These are phyloP conservation scores for Esperia sulphurella DNA, from an alignment of 2,888 invertebrate species.

Conservation along the genomic window DNA sequence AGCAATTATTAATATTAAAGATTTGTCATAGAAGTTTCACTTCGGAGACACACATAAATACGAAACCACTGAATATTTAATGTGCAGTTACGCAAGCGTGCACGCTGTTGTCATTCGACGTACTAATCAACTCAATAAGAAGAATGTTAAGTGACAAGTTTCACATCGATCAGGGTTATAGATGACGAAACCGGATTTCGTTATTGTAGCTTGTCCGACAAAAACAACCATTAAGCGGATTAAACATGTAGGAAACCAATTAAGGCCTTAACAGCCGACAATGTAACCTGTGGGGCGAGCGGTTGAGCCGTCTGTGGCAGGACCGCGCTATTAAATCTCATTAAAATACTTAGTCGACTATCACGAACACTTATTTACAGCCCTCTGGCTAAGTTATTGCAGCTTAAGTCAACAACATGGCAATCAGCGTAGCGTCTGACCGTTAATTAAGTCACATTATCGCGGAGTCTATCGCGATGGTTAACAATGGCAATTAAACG, in stretches of 20 bases:
- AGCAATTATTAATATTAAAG: constrained; percentile 44
- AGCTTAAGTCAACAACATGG: constrained; percentile 47
- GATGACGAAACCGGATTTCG: constrained; percentile 46
- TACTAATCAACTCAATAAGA: constrained; percentile 34
- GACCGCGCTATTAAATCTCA: constrained; percentile 61
- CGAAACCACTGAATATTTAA: constrained; percentile 14
- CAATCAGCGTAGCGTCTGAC: constrained; percentile 55
- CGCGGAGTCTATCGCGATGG: constrained; percentile 44
- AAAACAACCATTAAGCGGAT: constrained; percentile 62
- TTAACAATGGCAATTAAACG: constrained; percentile 32
- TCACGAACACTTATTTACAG: constrained; percentile 65
- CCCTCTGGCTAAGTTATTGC: constrained; percentile 51
- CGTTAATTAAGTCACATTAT: constrained; percentile 66
- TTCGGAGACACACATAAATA: constrained; percentile 16
- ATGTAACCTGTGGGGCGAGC: constrained; percentile 41
- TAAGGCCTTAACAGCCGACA: constrained; percentile 61
- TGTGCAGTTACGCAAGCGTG: constrained; percentile 9
- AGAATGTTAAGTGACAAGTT: constrained; percentile 42
- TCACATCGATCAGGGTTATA: constrained; percentile 52
- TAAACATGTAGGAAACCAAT: constrained; percentile 67
- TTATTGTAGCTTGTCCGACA: constrained; percentile 48
- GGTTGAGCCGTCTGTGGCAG: constrained; percentile 23
- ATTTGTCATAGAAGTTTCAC: constrained; percentile 28
- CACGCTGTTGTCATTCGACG: constrained; percentile 20
- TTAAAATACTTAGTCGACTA: constrained; percentile 65